These are phyloP conservation scores for Psittacula derbiana DNA, from an alignment of 2,797 vertebrate genomes.

Conservation along the genomic window DNA sequence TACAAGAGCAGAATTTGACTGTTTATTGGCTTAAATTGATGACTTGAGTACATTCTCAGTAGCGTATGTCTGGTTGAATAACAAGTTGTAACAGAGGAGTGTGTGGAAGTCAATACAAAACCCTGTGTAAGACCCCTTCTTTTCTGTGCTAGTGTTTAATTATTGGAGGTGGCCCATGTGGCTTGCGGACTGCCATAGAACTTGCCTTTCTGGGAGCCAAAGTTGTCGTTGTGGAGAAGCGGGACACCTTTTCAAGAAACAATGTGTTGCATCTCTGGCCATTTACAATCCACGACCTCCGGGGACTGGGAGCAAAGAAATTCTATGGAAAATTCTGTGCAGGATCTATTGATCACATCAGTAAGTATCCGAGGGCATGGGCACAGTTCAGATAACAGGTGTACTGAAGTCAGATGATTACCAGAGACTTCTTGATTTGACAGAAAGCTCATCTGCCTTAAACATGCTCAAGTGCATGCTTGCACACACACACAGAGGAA, in stretches of 20 bases:
- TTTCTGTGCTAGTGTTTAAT: constrained; percentile 87
- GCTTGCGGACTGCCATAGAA: constrained; percentile 93
- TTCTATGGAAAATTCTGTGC: constrained; percentile 98
- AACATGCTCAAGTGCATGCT: rapidly evolving
- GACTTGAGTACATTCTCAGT: background rate
- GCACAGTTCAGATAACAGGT: background rate
- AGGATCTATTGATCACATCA: constrained; percentile 96
- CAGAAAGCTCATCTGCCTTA: background rate
- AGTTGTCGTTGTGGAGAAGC: constrained; percentile 94
- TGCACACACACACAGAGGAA: too few relatives aligned
- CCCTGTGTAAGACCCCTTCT: background rate
- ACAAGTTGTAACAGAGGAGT: background rate
- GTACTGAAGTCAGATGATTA: background rate
- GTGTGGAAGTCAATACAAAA: background rate
- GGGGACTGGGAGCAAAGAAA: constrained; percentile 94
- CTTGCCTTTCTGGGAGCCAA: constrained; percentile 93
- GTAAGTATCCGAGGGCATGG: constrained; percentile 80
- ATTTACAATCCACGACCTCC: constrained; percentile 95
- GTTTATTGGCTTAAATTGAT: background rate
- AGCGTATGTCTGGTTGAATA: background rate
- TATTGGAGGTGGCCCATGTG: constrained; percentile 94
- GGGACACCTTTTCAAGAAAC: constrained; percentile 95
- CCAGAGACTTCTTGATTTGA: background rate
- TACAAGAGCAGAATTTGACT: background rate
- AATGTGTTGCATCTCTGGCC: constrained; percentile 98